Conservation (phyloP, 2,888 invertebrate species). For the Rhopalosiphum nymphaeae region DNA sequence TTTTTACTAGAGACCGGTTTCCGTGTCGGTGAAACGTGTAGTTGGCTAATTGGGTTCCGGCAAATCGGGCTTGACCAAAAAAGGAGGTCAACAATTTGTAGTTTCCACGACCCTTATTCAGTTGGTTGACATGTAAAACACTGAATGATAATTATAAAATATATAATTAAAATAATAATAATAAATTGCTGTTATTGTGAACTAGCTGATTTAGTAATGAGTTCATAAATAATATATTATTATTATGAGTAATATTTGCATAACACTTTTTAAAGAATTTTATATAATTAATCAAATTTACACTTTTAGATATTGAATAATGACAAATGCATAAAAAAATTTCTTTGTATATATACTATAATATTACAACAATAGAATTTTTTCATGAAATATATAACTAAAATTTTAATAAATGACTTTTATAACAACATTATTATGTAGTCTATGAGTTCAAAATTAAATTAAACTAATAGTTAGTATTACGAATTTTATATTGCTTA, state of each 20-base stretch:
- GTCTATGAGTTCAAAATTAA: background rate
- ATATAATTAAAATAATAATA: background rate
- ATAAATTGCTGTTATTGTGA: background rate
- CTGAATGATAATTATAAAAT: background rate
- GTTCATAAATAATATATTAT: background rate
- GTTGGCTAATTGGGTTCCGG: too few relatives aligned
- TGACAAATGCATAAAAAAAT: too few relatives aligned
- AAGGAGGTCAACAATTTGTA: background rate
- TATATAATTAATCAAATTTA: background rate
- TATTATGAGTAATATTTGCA: background rate
- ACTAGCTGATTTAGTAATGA: background rate
- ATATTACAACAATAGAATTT: too few relatives aligned
- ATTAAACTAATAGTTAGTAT: background rate
- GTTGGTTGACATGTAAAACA: background rate
- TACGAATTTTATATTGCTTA: background rate
- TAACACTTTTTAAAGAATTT: background rate
- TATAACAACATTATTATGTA: background rate
- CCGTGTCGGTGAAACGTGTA: too few relatives aligned
- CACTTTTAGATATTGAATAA: background rate
- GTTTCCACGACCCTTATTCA: background rate
- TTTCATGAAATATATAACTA: too few relatives aligned
- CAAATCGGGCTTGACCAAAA: background rate
- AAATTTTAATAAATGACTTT: background rate
- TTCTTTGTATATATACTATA: too few relatives aligned
- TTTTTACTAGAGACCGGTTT: too few relatives aligned